phyloP scores from a whole-genome alignment of 2,888 invertebrate genomes.

The Watsonalla cultraria region DNA sequence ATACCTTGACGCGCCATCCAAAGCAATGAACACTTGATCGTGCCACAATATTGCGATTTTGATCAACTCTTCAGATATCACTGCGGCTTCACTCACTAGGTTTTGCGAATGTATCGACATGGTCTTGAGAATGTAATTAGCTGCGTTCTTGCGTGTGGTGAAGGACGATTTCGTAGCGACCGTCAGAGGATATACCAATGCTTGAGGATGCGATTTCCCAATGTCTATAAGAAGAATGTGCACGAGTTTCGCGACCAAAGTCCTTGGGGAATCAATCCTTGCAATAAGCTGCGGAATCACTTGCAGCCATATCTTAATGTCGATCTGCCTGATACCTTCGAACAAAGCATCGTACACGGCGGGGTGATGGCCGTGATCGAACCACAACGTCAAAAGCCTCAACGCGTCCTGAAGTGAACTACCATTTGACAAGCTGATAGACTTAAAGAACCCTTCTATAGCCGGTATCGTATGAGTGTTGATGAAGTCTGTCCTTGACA shows the following conservation, averaged over 20 bases:
- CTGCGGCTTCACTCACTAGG: conserved; percentile 95
- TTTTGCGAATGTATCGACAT: conserved; percentile 96
- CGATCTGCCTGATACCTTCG: conserved; percentile 94
- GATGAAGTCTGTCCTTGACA: conserved; percentile 62
- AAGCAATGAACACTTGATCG: conserved; percentile 89
- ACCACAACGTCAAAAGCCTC: conserved; percentile 96
- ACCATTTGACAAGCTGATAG: conserved; percentile 93
- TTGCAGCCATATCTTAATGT: conserved; percentile 99
- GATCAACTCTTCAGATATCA: conserved; percentile 97
- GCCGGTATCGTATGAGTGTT: conserved; percentile 90
- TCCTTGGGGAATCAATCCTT: conserved; percentile 95
- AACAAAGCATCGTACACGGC: conserved; percentile 95
- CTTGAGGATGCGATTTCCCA: conserved; percentile 98
- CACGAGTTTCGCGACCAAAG: conserved; percentile 92
- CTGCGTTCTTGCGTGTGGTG: conserved; percentile 89
- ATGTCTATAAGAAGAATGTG: conserved; percentile 97
- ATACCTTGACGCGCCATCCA: conserved; percentile 92
- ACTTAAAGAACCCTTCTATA: conserved; percentile 96
- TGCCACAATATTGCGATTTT: conserved; percentile 99
- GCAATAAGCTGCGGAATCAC: conserved; percentile 99
- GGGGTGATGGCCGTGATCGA: conserved; percentile 96
- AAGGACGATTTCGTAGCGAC: conserved; percentile 97
- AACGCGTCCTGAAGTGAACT: conserved; percentile 97
- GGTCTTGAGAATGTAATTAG: conserved; percentile 94
- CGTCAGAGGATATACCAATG: conserved; percentile 97